These are phyloP conservation scores for Amniataba percoides DNA, from an alignment of 2,797 vertebrate genomes.

Conservation along the genomic window DNA sequence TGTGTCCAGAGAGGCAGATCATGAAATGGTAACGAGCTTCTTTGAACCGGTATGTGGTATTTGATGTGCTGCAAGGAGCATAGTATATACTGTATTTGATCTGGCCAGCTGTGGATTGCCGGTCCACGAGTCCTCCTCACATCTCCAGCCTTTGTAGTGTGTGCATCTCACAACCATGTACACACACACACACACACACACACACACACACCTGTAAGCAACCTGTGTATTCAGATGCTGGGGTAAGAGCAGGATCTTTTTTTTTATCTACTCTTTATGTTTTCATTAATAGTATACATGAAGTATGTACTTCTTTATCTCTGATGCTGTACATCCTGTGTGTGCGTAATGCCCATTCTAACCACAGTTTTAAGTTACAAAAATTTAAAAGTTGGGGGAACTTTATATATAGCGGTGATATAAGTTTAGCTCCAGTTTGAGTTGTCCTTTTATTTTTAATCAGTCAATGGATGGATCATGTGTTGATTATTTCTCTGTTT, in stretches of 20 bases:
- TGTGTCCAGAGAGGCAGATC: slow-evolving; percentile 48
- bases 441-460: slow-evolving; percentile 29
- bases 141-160: slow-evolving; percentile 71
- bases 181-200: slow-evolving; percentile 2
- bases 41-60: slow-evolving; percentile 74
- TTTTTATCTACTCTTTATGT: background rate
- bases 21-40: slow-evolving; percentile 63
- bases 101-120: slow-evolving; percentile 40
- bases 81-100: slow-evolving; percentile 64
- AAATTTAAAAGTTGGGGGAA: slow-evolving; percentile 12
- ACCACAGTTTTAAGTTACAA: background rate
- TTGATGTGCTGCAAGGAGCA: slow-evolving; percentile 65
- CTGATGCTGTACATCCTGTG: slow-evolving; percentile 1
- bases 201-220: background rate
- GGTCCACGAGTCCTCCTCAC: slow-evolving; percentile 46
- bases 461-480: background rate
- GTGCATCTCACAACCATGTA: background rate
- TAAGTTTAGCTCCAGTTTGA: background rate
- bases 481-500: background rate
- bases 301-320: background rate
- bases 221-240: background rate
- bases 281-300: background rate
- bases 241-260: background rate
- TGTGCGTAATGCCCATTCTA: background rate
- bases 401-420: slow-evolving; percentile 1